Evolutionary conservation across 2,113 vertebrate species (phyloP).

Genomic region (Tragelaphus scriptus): DNA sequence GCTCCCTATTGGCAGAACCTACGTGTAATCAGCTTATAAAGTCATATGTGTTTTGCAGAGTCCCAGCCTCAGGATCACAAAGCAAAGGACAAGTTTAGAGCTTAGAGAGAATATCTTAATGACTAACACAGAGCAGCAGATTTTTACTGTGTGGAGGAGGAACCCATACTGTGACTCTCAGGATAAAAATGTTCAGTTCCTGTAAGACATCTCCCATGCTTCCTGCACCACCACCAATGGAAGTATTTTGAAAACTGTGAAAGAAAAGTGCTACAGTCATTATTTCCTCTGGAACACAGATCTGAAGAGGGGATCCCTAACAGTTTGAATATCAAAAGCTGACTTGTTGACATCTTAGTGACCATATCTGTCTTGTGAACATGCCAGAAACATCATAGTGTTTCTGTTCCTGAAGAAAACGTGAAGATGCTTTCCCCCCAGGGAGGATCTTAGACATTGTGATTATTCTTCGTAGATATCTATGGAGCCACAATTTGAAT

Average conservation of each 20-base stretch:
- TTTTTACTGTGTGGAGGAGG: background rate
- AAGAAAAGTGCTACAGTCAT: background rate
- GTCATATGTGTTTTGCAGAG: background rate
- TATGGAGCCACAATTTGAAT: constrained; percentile 70
- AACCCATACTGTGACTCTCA: background rate
- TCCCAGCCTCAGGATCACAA: background rate
- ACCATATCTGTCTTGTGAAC: background rate
- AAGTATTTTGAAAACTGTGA: background rate
- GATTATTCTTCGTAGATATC: constrained; percentile 68
- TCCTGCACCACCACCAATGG: background rate
- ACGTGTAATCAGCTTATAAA: background rate
- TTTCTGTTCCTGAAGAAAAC: constrained; percentile 10
- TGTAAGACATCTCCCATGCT: background rate
- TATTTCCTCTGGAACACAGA: constrained; percentile 4
- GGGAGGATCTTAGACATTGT: constrained; percentile 56
- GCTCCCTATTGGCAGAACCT: background rate
- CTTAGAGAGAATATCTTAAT: background rate
- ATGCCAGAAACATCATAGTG: background rate
- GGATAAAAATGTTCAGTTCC: background rate
- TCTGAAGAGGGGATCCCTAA: background rate
- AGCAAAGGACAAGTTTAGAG: background rate
- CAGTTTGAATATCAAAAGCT: background rate
- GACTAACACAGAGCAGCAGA: background rate
- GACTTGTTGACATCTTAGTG: background rate
- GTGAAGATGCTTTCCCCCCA: background rate